Percentiles rank a stretch among this genome's conserved stretches.
Conservation (phyloP, 1,140 invertebrate species). For the Nixonia krombeini region DNA sequence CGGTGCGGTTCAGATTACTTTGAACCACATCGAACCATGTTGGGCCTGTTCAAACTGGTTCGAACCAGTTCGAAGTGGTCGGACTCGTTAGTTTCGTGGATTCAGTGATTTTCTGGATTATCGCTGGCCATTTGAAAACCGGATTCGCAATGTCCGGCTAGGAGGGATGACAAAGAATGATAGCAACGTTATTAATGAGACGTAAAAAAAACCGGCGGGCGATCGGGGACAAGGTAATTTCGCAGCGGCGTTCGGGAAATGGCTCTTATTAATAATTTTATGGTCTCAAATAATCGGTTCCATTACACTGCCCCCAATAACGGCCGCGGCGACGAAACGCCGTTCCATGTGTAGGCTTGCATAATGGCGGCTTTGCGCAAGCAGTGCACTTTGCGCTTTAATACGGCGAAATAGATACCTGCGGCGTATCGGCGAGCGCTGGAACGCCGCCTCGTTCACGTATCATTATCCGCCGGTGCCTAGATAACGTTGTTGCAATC, state of each 20-base stretch:
- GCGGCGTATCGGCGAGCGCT: slow-evolving; percentile 41
- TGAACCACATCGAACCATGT: no score
- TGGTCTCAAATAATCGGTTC: slow-evolving; percentile 42
- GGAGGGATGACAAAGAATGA: no score
- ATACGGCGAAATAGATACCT: slow-evolving; percentile 44
- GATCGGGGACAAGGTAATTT: slow-evolving; percentile 48
- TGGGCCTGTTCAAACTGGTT: no score
- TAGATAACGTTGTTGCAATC: slow-evolving; percentile 69
- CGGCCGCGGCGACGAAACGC: slow-evolving; percentile 15
- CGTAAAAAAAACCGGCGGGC: background rate
- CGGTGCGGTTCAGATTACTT: no score
- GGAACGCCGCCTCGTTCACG: slow-evolving; percentile 60
- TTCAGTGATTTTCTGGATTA: no score
- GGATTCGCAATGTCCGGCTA: no score
- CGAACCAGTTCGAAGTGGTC: no score
- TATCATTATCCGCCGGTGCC: slow-evolving; percentile 65
- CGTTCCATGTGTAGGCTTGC: background rate
- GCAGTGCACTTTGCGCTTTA: slow-evolving; percentile 31
- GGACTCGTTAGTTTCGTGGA: no score
- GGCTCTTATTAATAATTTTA: slow-evolving; percentile 51
- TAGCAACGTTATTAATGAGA: background rate
- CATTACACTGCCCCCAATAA: slow-evolving; percentile 4
- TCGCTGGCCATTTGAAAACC: no score
- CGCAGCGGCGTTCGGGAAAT: slow-evolving; percentile 34
- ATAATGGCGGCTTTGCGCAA: slow-evolving; percentile 43